Evolutionary conservation across 2,113 vertebrate genomes (phyloP).

Genomic region (Cricetomys ansorgei): DNA sequence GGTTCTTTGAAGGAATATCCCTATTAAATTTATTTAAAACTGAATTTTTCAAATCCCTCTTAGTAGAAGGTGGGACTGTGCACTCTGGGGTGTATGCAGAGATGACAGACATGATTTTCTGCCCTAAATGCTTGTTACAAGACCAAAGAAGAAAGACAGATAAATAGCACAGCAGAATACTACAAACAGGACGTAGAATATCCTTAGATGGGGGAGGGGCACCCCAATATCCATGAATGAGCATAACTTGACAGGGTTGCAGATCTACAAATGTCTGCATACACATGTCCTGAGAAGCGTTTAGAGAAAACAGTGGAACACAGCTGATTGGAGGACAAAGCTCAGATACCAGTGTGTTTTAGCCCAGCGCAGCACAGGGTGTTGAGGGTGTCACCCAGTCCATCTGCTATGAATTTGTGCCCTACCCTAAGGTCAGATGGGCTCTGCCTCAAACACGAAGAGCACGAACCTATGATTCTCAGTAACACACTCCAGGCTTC

Average conservation of each 20-base stretch:
- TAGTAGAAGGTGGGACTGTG: background rate
- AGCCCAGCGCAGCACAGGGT: background rate
- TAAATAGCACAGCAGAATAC: background rate
- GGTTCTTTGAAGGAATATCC: background rate
- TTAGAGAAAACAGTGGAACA: background rate
- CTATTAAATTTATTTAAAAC: background rate
- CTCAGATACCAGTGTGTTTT: background rate
- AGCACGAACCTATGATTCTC: background rate
- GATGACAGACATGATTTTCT: background rate
- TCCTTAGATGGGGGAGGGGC: background rate
- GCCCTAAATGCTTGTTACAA: background rate
- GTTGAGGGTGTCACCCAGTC: background rate
- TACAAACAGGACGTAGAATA: background rate
- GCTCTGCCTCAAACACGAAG: background rate
- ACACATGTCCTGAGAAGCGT: background rate
- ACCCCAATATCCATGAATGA: background rate
- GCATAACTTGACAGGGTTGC: background rate
- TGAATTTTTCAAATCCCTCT: background rate
- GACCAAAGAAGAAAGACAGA: background rate
- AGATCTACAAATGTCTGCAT: background rate
- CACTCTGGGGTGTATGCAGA: background rate
- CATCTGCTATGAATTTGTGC: background rate
- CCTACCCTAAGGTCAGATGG: background rate
- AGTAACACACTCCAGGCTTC: background rate
- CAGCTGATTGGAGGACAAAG: background rate